Evolutionary conservation across 2,888 invertebrate species (phyloP).

Genomic region (Apotomis betuletana): DNA sequence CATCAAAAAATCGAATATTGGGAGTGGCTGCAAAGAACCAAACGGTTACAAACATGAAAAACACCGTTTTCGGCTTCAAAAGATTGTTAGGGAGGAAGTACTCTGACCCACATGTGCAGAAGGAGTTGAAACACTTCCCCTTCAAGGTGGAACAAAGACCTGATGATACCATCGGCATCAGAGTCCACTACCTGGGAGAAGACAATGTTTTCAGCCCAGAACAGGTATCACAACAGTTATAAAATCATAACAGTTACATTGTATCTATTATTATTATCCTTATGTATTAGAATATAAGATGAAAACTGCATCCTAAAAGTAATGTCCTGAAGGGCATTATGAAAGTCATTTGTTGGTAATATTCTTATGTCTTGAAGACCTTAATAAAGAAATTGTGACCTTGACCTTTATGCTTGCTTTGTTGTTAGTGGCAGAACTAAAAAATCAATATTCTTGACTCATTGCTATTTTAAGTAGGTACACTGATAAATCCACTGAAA

Average conservation of each 20-base stretch:
- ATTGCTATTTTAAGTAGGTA: background rate
- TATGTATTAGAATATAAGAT: too few species aligned
- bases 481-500: too few species aligned
- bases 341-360: conserved; percentile 8
- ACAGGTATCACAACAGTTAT: conserved; percentile 82
- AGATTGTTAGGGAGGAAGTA: conserved; percentile 95
- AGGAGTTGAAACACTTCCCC: conserved; percentile 91
- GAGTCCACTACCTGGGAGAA: conserved; percentile 94
- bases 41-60: conserved; percentile 98
- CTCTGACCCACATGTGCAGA: conserved; percentile 93
- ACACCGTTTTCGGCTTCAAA: conserved; percentile 97
- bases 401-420: conserved; percentile 6
- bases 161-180: conserved; percentile 93
- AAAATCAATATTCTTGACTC: background rate
- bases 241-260: background rate
- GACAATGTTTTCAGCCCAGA: conserved; percentile 94
- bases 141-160: conserved; percentile 89
- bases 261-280: background rate
- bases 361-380: background rate
- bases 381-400: background rate
- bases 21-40: conserved; percentile 99
- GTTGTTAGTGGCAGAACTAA: background rate
- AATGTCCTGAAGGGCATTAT: background rate
- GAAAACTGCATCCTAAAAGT: background rate
- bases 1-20: conserved; percentile 94